A percentile compares a stretch with the other conserved stretches of the same genome.
These are phyloP conservation scores for Vidua macroura DNA, from an alignment of 2,113 vertebrate species.

Conservation along the genomic window DNA sequence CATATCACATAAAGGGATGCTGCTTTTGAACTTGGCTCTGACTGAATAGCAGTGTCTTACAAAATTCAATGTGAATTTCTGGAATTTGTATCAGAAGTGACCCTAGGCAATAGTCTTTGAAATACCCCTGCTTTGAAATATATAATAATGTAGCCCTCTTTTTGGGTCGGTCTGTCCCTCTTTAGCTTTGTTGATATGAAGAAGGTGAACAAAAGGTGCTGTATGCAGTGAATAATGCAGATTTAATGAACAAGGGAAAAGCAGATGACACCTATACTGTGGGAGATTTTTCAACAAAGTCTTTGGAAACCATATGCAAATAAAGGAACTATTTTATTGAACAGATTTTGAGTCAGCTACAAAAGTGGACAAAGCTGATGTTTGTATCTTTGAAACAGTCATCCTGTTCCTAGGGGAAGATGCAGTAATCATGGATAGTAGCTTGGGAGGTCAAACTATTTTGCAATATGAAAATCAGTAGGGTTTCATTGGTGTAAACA, in stretches of 20 bases:
- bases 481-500: background rate
- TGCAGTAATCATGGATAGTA: background rate
- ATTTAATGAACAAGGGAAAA: background rate
- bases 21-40: conserved; percentile 44
- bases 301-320: background rate
- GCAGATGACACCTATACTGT: background rate
- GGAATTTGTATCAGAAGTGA: conserved; percentile 8
- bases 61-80: background rate
- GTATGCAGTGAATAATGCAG: background rate
- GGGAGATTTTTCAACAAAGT: background rate
- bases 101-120: conserved; percentile 40
- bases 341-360: background rate
- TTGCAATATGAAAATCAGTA: background rate
- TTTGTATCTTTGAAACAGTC: background rate
- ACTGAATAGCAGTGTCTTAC: background rate
- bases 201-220: conserved; percentile 1
- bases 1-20: background rate
- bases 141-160: background rate
- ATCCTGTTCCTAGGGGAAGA: background rate
- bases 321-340: background rate
- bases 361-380: background rate
- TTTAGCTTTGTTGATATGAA: background rate
- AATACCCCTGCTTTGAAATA: conserved; percentile 47
- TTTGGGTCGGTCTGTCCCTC: background rate
- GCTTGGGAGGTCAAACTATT: background rate